Conservation (phyloP, 2,797 vertebrate species). For the Pangasius larnaudii region DNA sequence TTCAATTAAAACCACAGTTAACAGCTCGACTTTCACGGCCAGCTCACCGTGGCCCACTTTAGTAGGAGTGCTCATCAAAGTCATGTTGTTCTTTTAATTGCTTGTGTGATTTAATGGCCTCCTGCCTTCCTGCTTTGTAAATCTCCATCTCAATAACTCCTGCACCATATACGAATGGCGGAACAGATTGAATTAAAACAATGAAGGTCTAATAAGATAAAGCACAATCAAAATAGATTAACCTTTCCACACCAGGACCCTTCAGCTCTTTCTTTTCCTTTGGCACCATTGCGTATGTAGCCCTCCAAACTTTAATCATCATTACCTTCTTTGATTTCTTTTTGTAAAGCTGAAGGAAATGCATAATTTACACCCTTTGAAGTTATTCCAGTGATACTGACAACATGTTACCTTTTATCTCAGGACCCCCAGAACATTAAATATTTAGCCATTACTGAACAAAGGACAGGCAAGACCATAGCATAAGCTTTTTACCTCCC, state of each 20-base stretch:
- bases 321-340: constrained; percentile 84
- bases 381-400: constrained; percentile 82
- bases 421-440: constrained; percentile 82
- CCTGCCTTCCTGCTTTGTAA: constrained; percentile 61
- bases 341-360: constrained; percentile 81
- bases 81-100: constrained; percentile 65
- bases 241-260: constrained; percentile 75
- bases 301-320: constrained; percentile 80
- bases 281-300: constrained; percentile 25
- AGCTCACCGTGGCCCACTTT: constrained; percentile 43
- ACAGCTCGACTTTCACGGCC: constrained; percentile 60
- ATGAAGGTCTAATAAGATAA: constrained; percentile 82
- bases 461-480: constrained; percentile 77
- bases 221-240: constrained; percentile 79
- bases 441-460: constrained; percentile 84
- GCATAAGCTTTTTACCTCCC: constrained; percentile 70
- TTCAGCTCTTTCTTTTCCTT: constrained; percentile 61
- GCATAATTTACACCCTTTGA: constrained; percentile 86
- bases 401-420: constrained; percentile 87
- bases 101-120: constrained; percentile 59
- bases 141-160: constrained; percentile 61
- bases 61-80: constrained; percentile 55
- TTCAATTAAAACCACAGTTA: constrained; percentile 63
- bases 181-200: constrained; percentile 82
- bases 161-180: constrained; percentile 70